phyloP scores from a whole-genome alignment of 2,797 vertebrate species.

The Taenioides sp. region DNA sequence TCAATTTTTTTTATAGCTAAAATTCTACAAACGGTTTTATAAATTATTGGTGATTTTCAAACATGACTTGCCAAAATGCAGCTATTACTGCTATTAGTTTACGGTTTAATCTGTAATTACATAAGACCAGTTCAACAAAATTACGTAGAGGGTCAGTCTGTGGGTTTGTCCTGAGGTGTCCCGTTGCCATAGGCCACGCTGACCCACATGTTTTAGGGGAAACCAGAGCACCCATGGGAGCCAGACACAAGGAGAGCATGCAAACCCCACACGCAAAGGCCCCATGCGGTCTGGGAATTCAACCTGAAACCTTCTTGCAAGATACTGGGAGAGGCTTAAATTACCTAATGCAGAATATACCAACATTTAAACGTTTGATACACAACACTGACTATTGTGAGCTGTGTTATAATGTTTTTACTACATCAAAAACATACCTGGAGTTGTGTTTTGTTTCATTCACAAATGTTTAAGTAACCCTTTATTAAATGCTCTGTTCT shows the following conservation, averaged over 20 bases:
- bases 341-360: background rate
- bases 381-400: too few relatives aligned
- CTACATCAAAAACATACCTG: too few relatives aligned
- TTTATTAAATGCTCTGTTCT: too few relatives aligned
- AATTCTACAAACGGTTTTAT: too few relatives aligned
- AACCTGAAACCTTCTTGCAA: background rate
- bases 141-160: background rate
- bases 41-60: background rate
- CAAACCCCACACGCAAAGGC: conserved; percentile 3
- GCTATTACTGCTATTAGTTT: background rate
- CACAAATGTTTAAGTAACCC: too few relatives aligned
- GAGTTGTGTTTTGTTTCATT: too few relatives aligned
- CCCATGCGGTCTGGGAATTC: conserved; percentile 1
- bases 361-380: too few relatives aligned
- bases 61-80: background rate
- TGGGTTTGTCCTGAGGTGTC: conserved; percentile 1
- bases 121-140: background rate
- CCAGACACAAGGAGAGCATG: conserved; percentile 1
- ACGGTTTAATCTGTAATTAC: background rate
- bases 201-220: conserved; percentile 5
- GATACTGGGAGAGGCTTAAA: background rate
- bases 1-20: too few relatives aligned
- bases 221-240: conserved; percentile 2
- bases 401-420: too few relatives aligned
- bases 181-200: background rate